Conservation (phyloP, 2,113 vertebrate species). For the Rhodinocichla rosea region DNA sequence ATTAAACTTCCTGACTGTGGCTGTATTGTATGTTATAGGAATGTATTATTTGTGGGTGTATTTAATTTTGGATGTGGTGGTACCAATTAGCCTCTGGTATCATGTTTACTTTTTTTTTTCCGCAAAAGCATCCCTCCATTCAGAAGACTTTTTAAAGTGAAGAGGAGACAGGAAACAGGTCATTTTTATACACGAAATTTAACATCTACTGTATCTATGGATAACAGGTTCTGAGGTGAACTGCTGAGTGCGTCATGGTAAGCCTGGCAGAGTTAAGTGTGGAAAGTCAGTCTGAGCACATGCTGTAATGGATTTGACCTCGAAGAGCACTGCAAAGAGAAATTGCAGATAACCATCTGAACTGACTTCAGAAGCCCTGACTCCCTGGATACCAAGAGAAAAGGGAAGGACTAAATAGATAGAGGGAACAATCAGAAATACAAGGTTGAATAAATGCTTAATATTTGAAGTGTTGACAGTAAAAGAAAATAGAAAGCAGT, state of each 20-base stretch:
- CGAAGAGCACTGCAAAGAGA: constrained; percentile 70
- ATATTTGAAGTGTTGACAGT: constrained; percentile 34
- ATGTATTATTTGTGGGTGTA: neutral
- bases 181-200: constrained; percentile 49
- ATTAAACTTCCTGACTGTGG: neutral
- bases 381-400: constrained; percentile 48
- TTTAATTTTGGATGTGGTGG: neutral
- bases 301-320: constrained; percentile 80
- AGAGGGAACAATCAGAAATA: constrained; percentile 44
- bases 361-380: constrained; percentile 69
- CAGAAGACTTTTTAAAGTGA: neutral
- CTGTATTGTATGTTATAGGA: neutral
- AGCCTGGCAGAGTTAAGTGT: constrained; percentile 71
- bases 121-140: neutral
- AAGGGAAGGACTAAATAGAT: constrained; percentile 42
- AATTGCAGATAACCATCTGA: constrained; percentile 78
- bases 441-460: constrained; percentile 21
- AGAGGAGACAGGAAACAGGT: neutral
- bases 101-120: neutral
- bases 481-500: neutral
- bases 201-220: constrained; percentile 61
- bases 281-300: constrained; percentile 66
- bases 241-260: constrained; percentile 54
- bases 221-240: constrained; percentile 68
- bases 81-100: neutral